Evolutionary conservation across 2,797 vertebrate species (phyloP), one percentile per base, ranked within the genome.

Genomic region (Avahi laniger): DNA sequence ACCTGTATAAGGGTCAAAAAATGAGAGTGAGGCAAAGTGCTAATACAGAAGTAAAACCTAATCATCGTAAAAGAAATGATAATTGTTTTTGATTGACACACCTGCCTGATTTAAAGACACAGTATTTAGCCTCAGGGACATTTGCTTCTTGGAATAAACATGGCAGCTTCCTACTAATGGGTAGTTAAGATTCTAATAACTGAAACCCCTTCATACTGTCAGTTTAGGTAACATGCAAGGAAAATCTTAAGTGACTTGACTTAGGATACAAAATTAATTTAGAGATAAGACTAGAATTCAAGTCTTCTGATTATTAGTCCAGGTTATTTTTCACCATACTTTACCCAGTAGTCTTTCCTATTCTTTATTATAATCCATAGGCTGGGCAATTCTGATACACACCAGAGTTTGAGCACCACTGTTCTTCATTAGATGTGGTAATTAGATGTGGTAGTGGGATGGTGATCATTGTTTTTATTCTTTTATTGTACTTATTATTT

Each of bases 121-220:
- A 88, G 43, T 65, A 85, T 61, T 96, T 88, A 78, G 88, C 26
- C 24, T 69, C 22, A 20, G 75, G 48, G 46, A 57, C 28, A 70
- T 92, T 78, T 95, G 10, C 88, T 93, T 95, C 61, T 89, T 89
- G 28, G 14, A 85, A 83, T 93, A 93, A 93, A 33, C 69, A 82
- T 33, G 93, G 65, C 35, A 91, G 52, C 46, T 86, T 79, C n/a
- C 89, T 91, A 95, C n/a, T 54, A 43, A 83, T 75, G 20, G 35
- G 41, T 69, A 92, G 75, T 78, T 89, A 70, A 52, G 43, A 70
- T 35, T 83, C 35, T 78, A 63, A 52, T 65, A 70, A 81, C 35
- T 3, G 67, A 48, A 48, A 67, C 41, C 10, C 10, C 14, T 61
- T 83, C 20, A 43, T 54, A 63, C 54, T 90, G 91, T n/a, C 73